Evolutionary conservation across 2,888 invertebrate genomes (phyloP), one percentile per base, ranked within the genome.

Genomic region (Dynastes hyllus): DNA sequence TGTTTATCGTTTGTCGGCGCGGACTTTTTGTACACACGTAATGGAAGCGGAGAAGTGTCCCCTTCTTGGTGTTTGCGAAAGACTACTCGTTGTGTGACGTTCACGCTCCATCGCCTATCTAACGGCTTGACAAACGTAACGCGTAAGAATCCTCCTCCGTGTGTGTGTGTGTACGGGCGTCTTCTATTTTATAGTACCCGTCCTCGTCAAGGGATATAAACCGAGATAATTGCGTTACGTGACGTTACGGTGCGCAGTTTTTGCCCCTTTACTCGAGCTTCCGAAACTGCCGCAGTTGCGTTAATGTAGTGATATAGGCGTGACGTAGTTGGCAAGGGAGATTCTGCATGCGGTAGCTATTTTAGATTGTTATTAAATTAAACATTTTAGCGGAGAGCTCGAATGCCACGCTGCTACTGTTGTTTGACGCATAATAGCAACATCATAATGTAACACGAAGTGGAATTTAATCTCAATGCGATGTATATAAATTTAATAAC

Each of bases 1-100:
- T 78, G 78, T 78, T 78, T 78, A 78, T 78, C 66, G 78, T 78
- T 78, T 65, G 78, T 67, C 78, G 63, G 75, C 27, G 78, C 45
- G 40, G 75, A 73, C 73, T 78, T 71, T 70, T 65, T 78, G 45
- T 45, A 45, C 65, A 66, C 51, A 73, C 71, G 66, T 78, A 78
- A 78, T 78, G 78, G 78, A 78, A 66, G 66, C 63, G 51, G 51
- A 75, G 78, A 45, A 45, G 45, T 78, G 78, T 78, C 55, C 75
- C 8, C 45, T 45, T 45, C 45, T 66, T 27, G 11, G 75, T 75
- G 78, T 78, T 78, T 78, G 73, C 66, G 22, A 73, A 78, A 78
- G 78, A 78, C 78, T 73, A 71, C 71, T 73, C 32, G 65, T 45
- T 11, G 45, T 45, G 45, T 8, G 69, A 11, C 29, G 69, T 69